Evolutionary conservation across 2,113 vertebrate species (phyloP).

Genomic region (Hemiprocne comata): DNA sequence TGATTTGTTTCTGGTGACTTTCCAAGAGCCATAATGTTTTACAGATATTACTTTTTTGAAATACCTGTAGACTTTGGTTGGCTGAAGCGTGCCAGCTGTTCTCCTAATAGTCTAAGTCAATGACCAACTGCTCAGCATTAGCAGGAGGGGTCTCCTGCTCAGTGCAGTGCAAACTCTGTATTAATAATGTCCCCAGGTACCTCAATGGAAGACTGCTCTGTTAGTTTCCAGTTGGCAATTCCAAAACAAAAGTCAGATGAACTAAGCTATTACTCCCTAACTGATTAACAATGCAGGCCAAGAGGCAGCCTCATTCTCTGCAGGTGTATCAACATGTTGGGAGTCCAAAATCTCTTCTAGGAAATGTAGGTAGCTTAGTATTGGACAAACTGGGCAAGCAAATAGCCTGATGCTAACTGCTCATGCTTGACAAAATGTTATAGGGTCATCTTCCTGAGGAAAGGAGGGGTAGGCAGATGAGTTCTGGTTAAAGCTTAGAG

Average conservation of each 20-base stretch:
- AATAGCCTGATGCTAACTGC: background rate
- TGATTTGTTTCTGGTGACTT: slow-evolving; percentile 46
- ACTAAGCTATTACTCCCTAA: background rate
- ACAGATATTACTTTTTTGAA: slow-evolving; percentile 31
- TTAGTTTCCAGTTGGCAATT: background rate
- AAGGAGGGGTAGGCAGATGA: accelerated
- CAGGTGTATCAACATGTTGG: background rate
- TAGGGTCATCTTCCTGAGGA: background rate
- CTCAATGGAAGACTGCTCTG: background rate
- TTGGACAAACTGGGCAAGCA: background rate
- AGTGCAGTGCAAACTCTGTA: background rate
- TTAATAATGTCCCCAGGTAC: background rate
- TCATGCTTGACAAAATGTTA: background rate
- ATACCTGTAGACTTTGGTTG: slow-evolving; percentile 41
- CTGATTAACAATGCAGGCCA: background rate
- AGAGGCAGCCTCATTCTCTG: background rate
- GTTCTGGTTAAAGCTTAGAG: background rate
- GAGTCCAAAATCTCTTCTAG: background rate
- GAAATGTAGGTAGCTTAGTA: background rate
- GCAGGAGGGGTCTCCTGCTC: slow-evolving; percentile 14
- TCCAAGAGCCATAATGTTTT: slow-evolving; percentile 54
- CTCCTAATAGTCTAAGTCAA: slow-evolving; percentile 60
- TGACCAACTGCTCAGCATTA: slow-evolving; percentile 57
- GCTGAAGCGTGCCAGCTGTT: slow-evolving; percentile 70
- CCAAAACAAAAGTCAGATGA: background rate